Percentiles rank a stretch among this genome's conserved stretches.
Conservation (phyloP, 1,140 invertebrate genomes). For the Schlechtendalia chinensis region DNA sequence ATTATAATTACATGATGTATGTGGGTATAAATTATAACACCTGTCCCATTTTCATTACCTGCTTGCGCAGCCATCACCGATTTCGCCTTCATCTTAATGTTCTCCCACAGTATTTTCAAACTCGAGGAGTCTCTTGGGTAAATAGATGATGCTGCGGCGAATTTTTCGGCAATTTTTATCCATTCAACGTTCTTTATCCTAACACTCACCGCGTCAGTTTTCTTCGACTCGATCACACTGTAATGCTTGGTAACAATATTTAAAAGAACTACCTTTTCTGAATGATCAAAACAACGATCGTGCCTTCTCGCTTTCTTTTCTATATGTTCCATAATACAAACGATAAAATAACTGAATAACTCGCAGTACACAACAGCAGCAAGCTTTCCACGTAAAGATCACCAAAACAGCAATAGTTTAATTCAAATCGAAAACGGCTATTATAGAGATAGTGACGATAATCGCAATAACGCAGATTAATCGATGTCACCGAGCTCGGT, state of each 20-base stretch:
- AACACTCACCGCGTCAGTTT: background rate
- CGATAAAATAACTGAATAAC: no score
- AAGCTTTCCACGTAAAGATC: no score
- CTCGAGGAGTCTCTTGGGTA: background rate
- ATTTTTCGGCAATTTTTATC: constrained; percentile 1
- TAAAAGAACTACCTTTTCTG: background rate
- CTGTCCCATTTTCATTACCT: no score
- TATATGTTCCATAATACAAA: no score
- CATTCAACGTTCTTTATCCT: background rate
- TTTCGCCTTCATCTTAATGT: constrained; percentile 17
- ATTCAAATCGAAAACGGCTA: background rate
- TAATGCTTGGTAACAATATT: background rate
- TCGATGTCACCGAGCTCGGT: no score
- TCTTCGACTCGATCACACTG: background rate
- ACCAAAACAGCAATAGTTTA: background rate
- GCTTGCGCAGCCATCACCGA: no score
- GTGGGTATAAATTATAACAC: no score
- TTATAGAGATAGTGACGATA: background rate
- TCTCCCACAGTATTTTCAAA: constrained; percentile 14
- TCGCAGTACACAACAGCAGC: no score
- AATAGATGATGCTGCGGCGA: background rate
- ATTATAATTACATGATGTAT: background rate
- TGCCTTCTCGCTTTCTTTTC: background rate
- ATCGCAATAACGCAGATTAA: background rate
- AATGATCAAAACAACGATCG: background rate